Evolutionary conservation across 1,140 invertebrate species (phyloP).

Genomic region (Bursaphelenchus mucronatus): DNA sequence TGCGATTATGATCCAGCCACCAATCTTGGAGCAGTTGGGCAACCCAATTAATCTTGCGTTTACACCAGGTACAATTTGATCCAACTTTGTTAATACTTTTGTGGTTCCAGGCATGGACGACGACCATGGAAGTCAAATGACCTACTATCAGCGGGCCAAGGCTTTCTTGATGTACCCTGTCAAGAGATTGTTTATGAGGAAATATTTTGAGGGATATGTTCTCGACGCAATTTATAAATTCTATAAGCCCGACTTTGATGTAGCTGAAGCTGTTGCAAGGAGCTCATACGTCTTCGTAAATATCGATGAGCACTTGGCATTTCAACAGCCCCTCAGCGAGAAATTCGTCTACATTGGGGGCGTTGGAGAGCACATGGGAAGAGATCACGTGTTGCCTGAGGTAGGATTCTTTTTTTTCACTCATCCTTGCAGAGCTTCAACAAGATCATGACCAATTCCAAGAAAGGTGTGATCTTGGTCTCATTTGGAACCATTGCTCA

Average conservation of each 20-base stretch:
- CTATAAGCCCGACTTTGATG: conserved; percentile 2
- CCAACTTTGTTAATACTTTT: too few species aligned
- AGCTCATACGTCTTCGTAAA: conserved; percentile 24
- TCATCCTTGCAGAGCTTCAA: background rate
- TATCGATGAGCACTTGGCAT: conserved; percentile 21
- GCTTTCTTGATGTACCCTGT: too few species aligned
- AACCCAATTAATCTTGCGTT: too few species aligned
- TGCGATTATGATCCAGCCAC: too few species aligned
- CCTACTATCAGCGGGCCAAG: too few species aligned
- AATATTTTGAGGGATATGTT: background rate
- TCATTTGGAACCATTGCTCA: conserved; percentile 29
- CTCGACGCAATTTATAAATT: background rate
- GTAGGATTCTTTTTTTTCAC: background rate
- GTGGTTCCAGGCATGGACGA: too few species aligned
- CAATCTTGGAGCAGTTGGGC: too few species aligned
- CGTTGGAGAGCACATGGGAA: background rate
- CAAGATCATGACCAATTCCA: background rate
- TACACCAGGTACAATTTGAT: too few species aligned
- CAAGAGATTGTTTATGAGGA: background rate
- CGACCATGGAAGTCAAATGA: too few species aligned
- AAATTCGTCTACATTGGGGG: conserved; percentile 27
- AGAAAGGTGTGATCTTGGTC: conserved; percentile 21
- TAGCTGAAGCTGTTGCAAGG: background rate
- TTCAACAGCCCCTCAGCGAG: conserved; percentile 14
- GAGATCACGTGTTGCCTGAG: background rate